These are phyloP conservation scores for Parelbella ahira DNA, from an alignment of 2,888 invertebrate genomes.

Conservation along the genomic window DNA sequence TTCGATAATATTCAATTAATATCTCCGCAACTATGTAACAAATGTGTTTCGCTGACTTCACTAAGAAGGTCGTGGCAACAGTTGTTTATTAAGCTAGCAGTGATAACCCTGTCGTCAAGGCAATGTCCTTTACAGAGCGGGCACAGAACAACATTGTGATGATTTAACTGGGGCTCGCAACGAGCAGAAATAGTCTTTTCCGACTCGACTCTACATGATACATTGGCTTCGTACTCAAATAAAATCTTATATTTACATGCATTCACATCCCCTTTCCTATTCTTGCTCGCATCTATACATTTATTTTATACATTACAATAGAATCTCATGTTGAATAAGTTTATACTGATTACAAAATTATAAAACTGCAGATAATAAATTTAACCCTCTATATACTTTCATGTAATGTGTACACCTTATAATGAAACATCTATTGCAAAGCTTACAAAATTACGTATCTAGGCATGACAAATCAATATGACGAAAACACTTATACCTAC, in stretches of 20 bases:
- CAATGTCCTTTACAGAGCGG: slow-evolving; percentile 59
- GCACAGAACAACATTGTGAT: slow-evolving; percentile 61
- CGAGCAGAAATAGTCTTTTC: slow-evolving; percentile 64
- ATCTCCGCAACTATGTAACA: slow-evolving; percentile 17
- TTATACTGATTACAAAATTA: too few species aligned
- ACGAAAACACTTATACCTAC: too few species aligned
- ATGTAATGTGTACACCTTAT: too few species aligned
- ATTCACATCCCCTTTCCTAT: slow-evolving; percentile 28
- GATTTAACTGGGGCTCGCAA: slow-evolving; percentile 63
- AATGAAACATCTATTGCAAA: too few species aligned
- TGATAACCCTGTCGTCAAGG: slow-evolving; percentile 40
- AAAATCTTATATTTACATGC: slow-evolving; percentile 28
- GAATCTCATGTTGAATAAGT: too few species aligned
- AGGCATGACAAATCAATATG: too few species aligned
- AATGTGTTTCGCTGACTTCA: slow-evolving; percentile 14
- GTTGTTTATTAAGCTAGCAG: slow-evolving; percentile 19
- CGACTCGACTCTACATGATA: slow-evolving; percentile 46
- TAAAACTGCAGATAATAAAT: too few species aligned
- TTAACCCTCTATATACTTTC: too few species aligned
- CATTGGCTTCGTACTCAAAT: slow-evolving; percentile 40
- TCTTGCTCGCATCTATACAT: slow-evolving; percentile 6
- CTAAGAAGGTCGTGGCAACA: slow-evolving; percentile 18
- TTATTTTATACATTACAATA: too few species aligned
- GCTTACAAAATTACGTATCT: too few species aligned
- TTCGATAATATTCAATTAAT: slow-evolving; percentile 24